phyloP scores from a whole-genome alignment of 1,140 invertebrate species.

The Drosophila virilis region DNA sequence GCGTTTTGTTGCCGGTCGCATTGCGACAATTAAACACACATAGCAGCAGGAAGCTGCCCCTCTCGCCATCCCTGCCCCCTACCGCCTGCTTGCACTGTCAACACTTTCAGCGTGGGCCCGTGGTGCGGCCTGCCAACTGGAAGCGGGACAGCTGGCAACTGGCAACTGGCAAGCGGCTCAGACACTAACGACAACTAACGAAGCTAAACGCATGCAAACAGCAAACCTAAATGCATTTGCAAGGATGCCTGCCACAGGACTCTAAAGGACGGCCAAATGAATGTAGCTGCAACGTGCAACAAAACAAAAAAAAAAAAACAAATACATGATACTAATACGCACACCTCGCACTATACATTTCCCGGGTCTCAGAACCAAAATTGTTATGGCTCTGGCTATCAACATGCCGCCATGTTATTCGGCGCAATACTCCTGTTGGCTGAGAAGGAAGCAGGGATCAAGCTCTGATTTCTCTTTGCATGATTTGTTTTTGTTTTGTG shows the following conservation, averaged over 20 bases:
- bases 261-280: constrained; percentile 29
- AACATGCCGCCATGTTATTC: not conserved
- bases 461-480: too few species aligned
- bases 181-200: constrained; percentile 64
- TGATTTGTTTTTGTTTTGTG: too few species aligned
- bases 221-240: constrained; percentile 59
- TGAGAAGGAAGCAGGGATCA: too few species aligned
- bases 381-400: constrained; percentile 37
- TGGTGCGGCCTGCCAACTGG: constrained; percentile 32
- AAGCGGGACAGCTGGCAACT: constrained; percentile 37
- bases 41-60: constrained; percentile 10
- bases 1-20: constrained; percentile 46
- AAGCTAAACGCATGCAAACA: constrained; percentile 72
- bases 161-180: constrained; percentile 51
- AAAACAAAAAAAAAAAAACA: not conserved
- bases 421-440: too few species aligned
- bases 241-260: not conserved
- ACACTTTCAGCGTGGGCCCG: constrained; percentile 32
- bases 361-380: constrained; percentile 1
- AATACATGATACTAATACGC: constrained; percentile 22
- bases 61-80: too few species aligned
- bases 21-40: constrained; percentile 69
- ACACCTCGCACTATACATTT: constrained; percentile 20
- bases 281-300: constrained; percentile 33
- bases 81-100: constrained; percentile 12